Percentiles rank a stretch among this genome's conserved stretches.
phyloP scores from a whole-genome alignment of 2,888 invertebrate species.

The Tuberolachnus salignus region DNA sequence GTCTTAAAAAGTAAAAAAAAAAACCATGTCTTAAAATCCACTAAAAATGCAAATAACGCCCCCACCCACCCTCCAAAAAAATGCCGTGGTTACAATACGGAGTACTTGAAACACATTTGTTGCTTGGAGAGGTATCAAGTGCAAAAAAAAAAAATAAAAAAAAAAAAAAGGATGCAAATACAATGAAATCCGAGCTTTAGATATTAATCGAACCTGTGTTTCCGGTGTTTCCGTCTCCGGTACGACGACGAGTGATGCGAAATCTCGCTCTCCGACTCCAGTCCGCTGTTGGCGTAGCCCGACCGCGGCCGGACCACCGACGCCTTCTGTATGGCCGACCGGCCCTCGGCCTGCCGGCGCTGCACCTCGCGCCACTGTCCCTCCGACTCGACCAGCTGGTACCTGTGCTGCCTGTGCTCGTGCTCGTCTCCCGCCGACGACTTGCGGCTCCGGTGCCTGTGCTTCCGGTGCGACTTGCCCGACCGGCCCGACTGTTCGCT shows the following conservation, averaged over 20 bases:
- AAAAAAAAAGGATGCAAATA: no score
- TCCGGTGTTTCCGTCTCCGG: conserved; percentile 62
- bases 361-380: conserved; percentile 89
- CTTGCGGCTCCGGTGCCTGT: conserved; percentile 59
- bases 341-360: conserved; percentile 72
- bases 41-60: no score
- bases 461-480: conserved; percentile 57
- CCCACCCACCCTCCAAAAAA: no score
- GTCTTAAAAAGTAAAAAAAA: no score
- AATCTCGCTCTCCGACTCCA: conserved; percentile 65
- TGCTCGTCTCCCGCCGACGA: conserved; percentile 51
- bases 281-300: conserved; percentile 63
- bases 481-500: conserved; percentile 87
- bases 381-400: conserved; percentile 83
- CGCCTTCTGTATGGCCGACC: conserved; percentile 72
- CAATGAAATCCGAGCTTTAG: no score
- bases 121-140: no score
- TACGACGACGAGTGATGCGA: conserved; percentile 59
- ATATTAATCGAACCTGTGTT: no score
- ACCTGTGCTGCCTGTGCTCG: conserved; percentile 61
- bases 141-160: no score
- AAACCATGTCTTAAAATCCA: no score
- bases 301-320: conserved; percentile 67
- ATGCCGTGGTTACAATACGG: no score
- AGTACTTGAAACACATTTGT: no score